Evolutionary conservation across 2,113 vertebrate species (phyloP).

Genomic region (Bufo bufo): DNA sequence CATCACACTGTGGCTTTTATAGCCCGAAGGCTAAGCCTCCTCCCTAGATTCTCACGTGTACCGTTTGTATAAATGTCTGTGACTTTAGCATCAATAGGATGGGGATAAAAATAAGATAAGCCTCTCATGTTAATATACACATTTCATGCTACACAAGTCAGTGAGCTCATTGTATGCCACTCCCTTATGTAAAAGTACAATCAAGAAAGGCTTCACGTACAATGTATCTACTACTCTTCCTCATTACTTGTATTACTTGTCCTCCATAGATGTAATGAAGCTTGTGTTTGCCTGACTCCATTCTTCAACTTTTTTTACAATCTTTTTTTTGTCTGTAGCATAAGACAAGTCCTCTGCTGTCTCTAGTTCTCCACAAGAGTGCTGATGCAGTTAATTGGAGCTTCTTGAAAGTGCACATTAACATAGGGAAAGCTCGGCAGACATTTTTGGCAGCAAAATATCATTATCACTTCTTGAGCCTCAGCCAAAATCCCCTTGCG

Average conservation of each 20-base stretch:
- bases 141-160: not conserved
- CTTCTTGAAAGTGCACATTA: conserved; percentile 79
- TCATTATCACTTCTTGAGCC: conserved; percentile 86
- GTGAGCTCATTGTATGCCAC: not conserved
- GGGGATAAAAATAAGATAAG: not conserved
- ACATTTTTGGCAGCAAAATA: conserved; percentile 83
- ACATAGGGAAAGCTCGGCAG: conserved; percentile 75
- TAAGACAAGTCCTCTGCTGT: conserved; percentile 45
- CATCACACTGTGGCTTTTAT: not conserved
- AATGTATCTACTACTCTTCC: not conserved
- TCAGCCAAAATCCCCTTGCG: conserved; percentile 82
- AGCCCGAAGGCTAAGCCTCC: not conserved
- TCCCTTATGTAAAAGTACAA: not conserved
- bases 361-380: conserved; percentile 63
- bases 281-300: conserved; percentile 50
- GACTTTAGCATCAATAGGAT: not conserved
- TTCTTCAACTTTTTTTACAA: conserved; percentile 11
- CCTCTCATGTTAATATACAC: not conserved
- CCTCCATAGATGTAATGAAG: conserved; percentile 1
- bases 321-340: conserved; percentile 23
- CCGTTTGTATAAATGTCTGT: not conserved
- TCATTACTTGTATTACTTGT: not conserved
- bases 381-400: conserved; percentile 82
- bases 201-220: not conserved
- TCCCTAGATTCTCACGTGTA: conserved; percentile 2